Evolutionary conservation across 1,140 invertebrate species (phyloP).

Genomic region (Micrasema minimum): DNA sequence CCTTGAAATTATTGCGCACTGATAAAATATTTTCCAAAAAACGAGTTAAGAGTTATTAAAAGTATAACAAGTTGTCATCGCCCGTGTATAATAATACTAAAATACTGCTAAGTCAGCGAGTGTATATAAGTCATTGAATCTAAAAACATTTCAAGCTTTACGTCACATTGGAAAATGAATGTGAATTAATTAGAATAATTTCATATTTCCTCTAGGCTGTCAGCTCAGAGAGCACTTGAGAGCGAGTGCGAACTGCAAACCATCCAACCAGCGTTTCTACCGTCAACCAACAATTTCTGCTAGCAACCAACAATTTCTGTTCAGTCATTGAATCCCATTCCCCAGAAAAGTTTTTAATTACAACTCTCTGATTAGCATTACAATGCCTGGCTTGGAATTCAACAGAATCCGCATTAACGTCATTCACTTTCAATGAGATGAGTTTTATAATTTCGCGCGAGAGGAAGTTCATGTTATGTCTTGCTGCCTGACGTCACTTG

Average conservation of each 20-base stretch:
- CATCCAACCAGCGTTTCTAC: too few relatives aligned
- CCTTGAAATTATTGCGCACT: too few relatives aligned
- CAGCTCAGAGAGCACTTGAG: neutral
- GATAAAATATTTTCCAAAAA: too few relatives aligned
- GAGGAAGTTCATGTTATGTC: neutral
- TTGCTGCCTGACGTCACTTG: too few relatives aligned
- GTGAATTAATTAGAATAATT: conserved; percentile 11
- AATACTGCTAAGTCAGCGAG: too few relatives aligned
- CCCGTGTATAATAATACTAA: too few relatives aligned
- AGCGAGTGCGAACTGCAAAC: neutral
- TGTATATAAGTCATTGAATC: too few relatives aligned
- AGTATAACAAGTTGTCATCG: too few relatives aligned
- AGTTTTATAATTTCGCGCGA: conserved; percentile 10
- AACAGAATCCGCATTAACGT: conserved; percentile 13
- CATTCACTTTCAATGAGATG: conserved; percentile 16
- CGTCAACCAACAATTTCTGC: too few relatives aligned
- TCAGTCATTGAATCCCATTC: conserved; percentile 7
- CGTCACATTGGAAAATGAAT: conserved; percentile 3
- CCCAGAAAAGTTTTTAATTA: conserved; percentile 12
- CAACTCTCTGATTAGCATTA: conserved; percentile 10
- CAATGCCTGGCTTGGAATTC: neutral
- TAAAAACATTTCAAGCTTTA: neutral
- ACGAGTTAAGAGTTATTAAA: too few relatives aligned
- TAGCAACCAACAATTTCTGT: neutral
- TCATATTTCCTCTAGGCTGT: neutral